Evolutionary conservation across 2,113 vertebrate genomes (phyloP).

Genomic region (Pristiophorus japonicus): DNA sequence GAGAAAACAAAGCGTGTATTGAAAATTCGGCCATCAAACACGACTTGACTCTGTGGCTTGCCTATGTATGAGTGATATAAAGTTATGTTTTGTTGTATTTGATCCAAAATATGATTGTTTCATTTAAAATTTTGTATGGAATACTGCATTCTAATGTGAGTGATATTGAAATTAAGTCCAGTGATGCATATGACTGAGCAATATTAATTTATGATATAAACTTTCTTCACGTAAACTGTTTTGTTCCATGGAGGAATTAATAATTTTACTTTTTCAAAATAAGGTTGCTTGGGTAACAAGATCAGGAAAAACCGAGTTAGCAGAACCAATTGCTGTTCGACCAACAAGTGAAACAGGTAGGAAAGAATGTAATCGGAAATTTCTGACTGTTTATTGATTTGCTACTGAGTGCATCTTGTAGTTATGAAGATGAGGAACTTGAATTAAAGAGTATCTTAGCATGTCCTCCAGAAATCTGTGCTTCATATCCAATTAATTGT

Average conservation of each 20-base stretch:
- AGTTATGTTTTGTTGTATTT: background rate
- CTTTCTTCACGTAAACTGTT: background rate
- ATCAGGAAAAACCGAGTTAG: slow-evolving; percentile 93
- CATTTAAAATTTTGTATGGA: background rate
- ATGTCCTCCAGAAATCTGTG: background rate
- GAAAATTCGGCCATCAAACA: background rate
- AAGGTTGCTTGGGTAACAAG: slow-evolving; percentile 97
- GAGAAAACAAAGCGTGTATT: background rate
- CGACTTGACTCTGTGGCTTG: background rate
- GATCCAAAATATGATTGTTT: background rate
- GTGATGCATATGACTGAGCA: background rate
- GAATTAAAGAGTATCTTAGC: background rate
- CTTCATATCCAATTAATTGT: background rate
- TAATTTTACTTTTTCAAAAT: slow-evolving; percentile 37
- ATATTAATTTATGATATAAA: background rate
- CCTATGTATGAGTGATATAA: background rate
- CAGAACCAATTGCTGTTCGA: slow-evolving; percentile 89
- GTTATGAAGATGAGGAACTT: too few species aligned
- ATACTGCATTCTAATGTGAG: background rate
- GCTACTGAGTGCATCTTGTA: too few species aligned
- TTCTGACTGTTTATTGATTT: background rate
- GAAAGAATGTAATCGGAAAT: slow-evolving; percentile 26
- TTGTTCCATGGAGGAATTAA: background rate
- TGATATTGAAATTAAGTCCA: background rate
- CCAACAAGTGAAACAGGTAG: slow-evolving; percentile 96